phyloP scores from a whole-genome alignment of 2,888 invertebrate species.

The Slavum lentiscoides region DNA sequence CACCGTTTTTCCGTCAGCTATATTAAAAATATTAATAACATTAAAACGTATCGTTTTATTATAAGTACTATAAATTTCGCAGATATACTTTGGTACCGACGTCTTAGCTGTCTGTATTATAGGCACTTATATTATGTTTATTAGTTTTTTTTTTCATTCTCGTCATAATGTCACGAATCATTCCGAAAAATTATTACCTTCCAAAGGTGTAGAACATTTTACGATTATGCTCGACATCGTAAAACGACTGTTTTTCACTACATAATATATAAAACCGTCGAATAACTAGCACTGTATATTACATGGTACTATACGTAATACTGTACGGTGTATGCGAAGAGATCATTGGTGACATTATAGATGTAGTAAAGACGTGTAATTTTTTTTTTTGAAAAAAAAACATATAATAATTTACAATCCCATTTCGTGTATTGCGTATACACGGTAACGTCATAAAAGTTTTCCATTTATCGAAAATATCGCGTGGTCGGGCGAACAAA shows the following conservation, averaged over 20 bases:
- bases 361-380: not conserved
- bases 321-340: not conserved
- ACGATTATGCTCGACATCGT: not conserved
- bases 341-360: not conserved
- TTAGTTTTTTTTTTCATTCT: not conserved
- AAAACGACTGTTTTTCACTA: not conserved
- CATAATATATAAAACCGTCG: not conserved
- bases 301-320: not conserved
- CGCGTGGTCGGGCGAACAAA: not conserved
- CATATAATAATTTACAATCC: not conserved
- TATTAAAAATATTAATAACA: too few relatives aligned
- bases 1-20: too few relatives aligned
- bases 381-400: not conserved
- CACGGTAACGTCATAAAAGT: not conserved
- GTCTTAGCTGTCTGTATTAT: not conserved
- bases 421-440: not conserved
- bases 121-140: not conserved
- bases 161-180: slow-evolving; percentile 1
- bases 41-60: too few relatives aligned
- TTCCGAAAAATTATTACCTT: slow-evolving; percentile 17
- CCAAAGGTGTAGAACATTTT: not conserved
- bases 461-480: not conserved
- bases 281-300: not conserved
- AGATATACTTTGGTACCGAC: not conserved
- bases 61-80: not conserved